Evolutionary conservation across 1,140 invertebrate species (phyloP), one percentile per base, ranked within the genome.

Genomic region (Geopemphigus sp.): DNA sequence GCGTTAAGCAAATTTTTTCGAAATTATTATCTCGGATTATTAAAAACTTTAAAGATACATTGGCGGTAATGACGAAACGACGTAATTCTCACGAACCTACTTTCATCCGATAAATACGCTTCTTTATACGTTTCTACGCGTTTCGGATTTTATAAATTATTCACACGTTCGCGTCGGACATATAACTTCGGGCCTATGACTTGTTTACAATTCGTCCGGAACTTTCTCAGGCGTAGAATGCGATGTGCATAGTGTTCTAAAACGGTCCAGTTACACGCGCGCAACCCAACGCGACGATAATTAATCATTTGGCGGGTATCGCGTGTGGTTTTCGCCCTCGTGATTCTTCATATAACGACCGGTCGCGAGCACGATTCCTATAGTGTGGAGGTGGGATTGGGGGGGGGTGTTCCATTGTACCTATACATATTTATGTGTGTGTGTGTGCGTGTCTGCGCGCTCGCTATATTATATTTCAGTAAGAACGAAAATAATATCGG

Each of bases 191-290:
- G 22, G 64, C 45, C 64, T 45, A 47, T 39, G 45, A 45, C 39
- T 66, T 22, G 64, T 68, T 24, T 47, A 47, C 14, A 12, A 50
- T 70, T 24, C 8, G 39, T 70, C 24, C 0, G 14, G 22, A 26
- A 70, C 66, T 70, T 70, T 70, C 66, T 70, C 45, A n/a, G 22
- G n/a, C n/a, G 19, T 66, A 39, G 22, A 24, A 70, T 24, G 45
- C n/a, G 14, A 70, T 50, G 22, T 24, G n/a, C 14, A 45, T 22
- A 22, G 11, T 47, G 39, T 66, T 39, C 64, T n/a, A 12, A 66
- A 32, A 66, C 45, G 39, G 64, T 26, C 66, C 45, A 70, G 66
- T 70, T 70, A 70, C 66, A 50, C 0, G 39, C 22, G 11, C n/a
- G 26, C 6, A 22, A n/a, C 66, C 66, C 24, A n/a, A 50, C 50